Conservation (phyloP, 1,140 invertebrate species). For the Akabosia matsudoensis region DNA sequence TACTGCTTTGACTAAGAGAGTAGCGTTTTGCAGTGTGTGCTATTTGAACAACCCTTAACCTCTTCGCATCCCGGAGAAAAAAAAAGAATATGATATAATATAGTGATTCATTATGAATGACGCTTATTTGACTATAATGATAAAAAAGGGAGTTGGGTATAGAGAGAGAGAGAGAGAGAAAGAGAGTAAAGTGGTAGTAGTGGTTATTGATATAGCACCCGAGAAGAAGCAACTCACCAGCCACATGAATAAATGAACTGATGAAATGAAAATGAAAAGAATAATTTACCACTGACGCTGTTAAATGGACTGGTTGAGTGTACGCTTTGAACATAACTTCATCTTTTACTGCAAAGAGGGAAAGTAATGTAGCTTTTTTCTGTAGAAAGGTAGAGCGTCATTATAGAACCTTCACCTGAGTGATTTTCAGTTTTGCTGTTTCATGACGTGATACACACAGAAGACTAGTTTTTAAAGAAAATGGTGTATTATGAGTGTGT, state of each 20-base stretch:
- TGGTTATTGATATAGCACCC: not conserved
- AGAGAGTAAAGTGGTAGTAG: not conserved
- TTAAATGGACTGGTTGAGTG: constrained; percentile 4
- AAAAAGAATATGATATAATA: no score
- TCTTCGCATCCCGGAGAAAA: no score
- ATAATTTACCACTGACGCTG: constrained; percentile 10
- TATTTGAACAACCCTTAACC: constrained; percentile 6
- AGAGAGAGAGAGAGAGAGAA: no score
- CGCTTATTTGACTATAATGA: no score
- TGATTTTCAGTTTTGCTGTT: not conserved
- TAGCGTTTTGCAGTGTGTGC: no score
- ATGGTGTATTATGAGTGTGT: no score
- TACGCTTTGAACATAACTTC: not conserved
- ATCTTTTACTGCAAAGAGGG: not conserved
- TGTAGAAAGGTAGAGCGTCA: not conserved
- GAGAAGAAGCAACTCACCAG: not conserved
- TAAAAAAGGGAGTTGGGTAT: no score
- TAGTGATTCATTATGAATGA: no score
- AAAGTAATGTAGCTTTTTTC: not conserved
- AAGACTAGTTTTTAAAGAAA: no score
- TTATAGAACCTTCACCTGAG: not conserved
- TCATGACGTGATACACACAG: not conserved
- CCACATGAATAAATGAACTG: constrained; percentile 20
- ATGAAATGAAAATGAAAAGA: constrained; percentile 21
- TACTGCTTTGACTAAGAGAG: no score